phyloP scores from a whole-genome alignment of 2,888 invertebrate species.

The Ormia ochracea region DNA sequence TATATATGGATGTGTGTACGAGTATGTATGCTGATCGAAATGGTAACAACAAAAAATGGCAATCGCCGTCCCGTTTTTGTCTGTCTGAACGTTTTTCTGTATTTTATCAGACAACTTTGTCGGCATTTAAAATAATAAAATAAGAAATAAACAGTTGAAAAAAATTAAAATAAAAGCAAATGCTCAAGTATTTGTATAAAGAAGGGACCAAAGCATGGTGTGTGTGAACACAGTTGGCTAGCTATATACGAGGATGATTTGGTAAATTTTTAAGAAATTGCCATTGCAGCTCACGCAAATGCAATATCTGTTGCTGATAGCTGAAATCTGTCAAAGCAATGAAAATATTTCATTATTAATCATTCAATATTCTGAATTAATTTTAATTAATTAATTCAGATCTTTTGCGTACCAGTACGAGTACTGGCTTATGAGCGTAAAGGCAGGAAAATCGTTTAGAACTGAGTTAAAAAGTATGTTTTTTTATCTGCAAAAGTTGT shows the following conservation, averaged over 20 bases:
- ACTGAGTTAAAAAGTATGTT: too few species aligned
- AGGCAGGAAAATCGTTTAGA: too few species aligned
- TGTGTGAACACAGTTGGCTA: not conserved
- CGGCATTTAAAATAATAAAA: constrained; percentile 31
- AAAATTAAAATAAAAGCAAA: not conserved
- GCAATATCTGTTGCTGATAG: too few species aligned
- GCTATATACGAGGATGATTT: not conserved
- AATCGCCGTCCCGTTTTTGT: constrained; percentile 26
- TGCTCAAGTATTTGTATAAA: not conserved
- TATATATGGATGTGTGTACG: not conserved
- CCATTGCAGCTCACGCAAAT: too few species aligned
- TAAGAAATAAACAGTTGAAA: not conserved
- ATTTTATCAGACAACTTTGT: constrained; percentile 47
- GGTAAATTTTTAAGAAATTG: too few species aligned
- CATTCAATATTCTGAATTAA: too few species aligned
- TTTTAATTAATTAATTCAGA: too few species aligned
- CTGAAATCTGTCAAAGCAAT: too few species aligned
- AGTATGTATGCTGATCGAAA: not conserved
- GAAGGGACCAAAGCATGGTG: not conserved
- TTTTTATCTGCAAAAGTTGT: too few species aligned
- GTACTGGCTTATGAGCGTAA: too few species aligned
- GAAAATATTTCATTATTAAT: too few species aligned
- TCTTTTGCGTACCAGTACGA: too few species aligned
- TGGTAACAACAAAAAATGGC: constrained; percentile 3
- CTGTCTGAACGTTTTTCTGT: constrained; percentile 25